Evolutionary conservation across 2,797 vertebrate species (phyloP).

Genomic region (Scomberomorus guttatus): DNA sequence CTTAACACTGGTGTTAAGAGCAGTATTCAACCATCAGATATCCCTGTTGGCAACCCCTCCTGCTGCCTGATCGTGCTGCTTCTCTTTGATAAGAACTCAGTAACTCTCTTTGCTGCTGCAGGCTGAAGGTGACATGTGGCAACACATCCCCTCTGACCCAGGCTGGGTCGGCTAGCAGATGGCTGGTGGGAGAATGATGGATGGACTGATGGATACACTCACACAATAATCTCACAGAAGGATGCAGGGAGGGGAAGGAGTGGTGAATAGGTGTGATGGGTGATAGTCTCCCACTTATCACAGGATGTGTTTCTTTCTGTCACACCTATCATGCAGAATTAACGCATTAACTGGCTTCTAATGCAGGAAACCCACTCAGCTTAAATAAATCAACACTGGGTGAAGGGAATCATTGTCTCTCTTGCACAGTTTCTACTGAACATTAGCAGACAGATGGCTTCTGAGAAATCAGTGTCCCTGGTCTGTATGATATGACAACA

Average conservation of each 20-base stretch:
- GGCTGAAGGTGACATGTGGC: slow-evolving; percentile 73
- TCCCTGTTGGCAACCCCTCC: slow-evolving; percentile 5
- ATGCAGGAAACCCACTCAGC: background rate
- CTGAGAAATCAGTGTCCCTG: slow-evolving; percentile 59
- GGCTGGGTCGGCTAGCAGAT: slow-evolving; percentile 59
- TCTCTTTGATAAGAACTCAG: slow-evolving; percentile 35
- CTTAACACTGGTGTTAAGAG: background rate
- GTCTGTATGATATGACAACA: slow-evolving; percentile 54
- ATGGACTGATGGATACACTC: slow-evolving; percentile 50
- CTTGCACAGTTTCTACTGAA: slow-evolving; percentile 7
- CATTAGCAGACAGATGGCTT: slow-evolving; percentile 62
- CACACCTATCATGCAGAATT: background rate
- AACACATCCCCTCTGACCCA: slow-evolving; percentile 59
- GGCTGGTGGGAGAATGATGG: slow-evolving; percentile 69
- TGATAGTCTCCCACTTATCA: background rate
- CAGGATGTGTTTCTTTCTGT: background rate
- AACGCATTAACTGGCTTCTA: background rate
- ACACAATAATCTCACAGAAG: slow-evolving; percentile 31
- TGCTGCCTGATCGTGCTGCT: slow-evolving; percentile 9
- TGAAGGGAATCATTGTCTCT: background rate
- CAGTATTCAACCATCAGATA: background rate
- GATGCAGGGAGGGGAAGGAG: slow-evolving; percentile 12
- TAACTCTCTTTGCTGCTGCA: slow-evolving; percentile 20
- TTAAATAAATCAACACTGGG: background rate
- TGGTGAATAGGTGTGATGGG: slow-evolving; percentile 9